Evolutionary conservation across 2,888 invertebrate species (phyloP).

Genomic region (Lagria hirta): DNA sequence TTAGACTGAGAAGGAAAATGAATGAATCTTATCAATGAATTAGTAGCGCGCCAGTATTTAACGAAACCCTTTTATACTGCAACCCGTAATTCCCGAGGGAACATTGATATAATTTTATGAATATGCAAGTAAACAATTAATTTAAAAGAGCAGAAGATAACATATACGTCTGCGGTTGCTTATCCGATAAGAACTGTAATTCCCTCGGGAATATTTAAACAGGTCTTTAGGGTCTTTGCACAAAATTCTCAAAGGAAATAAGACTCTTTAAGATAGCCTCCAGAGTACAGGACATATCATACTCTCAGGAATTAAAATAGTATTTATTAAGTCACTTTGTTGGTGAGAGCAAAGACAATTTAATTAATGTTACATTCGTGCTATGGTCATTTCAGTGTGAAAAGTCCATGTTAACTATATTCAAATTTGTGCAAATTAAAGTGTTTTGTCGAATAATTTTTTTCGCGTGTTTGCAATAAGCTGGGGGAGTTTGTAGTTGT

Average conservation of each 20-base stretch:
- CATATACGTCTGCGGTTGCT: slow-evolving; percentile 35
- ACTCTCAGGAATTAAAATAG: slow-evolving; percentile 48
- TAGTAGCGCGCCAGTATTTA: slow-evolving; percentile 15
- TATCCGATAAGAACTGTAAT: slow-evolving; percentile 49
- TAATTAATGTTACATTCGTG: background rate
- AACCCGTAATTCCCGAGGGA: slow-evolving; percentile 41
- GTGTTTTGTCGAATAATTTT: slow-evolving; percentile 18
- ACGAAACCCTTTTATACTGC: slow-evolving; percentile 20
- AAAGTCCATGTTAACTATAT: slow-evolving; percentile 19
- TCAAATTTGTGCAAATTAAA: slow-evolving; percentile 24
- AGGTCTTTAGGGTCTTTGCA: slow-evolving; percentile 50
- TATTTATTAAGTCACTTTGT: slow-evolving; percentile 33
- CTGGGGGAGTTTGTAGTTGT: slow-evolving; percentile 24
- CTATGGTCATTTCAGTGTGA: slow-evolving; percentile 9
- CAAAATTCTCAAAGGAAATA: slow-evolving; percentile 45
- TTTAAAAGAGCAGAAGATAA: slow-evolving; percentile 42
- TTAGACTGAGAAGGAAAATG: no score
- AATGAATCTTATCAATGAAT: slow-evolving; percentile 23
- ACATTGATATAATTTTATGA: slow-evolving; percentile 49
- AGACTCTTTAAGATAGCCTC: slow-evolving; percentile 43
- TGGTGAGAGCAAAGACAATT: no score
- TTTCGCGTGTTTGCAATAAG: slow-evolving; percentile 7
- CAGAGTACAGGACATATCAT: slow-evolving; percentile 39
- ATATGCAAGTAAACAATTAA: slow-evolving; percentile 49
- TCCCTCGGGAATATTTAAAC: slow-evolving; percentile 52